These are phyloP conservation scores for Xiphophorus maculatus DNA, from an alignment of 2,113 vertebrate species.

Conservation along the genomic window DNA sequence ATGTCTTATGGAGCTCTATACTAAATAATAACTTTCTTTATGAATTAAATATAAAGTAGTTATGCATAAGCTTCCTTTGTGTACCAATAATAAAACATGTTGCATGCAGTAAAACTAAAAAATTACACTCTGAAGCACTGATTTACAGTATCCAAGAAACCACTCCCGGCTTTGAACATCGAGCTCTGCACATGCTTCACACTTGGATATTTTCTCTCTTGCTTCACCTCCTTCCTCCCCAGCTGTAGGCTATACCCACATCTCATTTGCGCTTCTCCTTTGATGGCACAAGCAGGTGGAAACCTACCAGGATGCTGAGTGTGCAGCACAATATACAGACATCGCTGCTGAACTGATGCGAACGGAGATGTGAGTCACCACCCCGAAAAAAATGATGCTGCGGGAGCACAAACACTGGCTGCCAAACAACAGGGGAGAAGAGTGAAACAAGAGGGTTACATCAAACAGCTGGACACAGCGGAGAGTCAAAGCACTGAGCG, in stretches of 20 bases:
- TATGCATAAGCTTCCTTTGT: not conserved
- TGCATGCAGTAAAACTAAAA: conserved; percentile 9
- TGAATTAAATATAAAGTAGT: conserved; percentile 3
- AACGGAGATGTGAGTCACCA: conserved; percentile 35
- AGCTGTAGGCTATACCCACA: conserved; percentile 55
- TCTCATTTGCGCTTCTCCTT: conserved; percentile 56
- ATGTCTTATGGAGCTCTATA: not conserved
- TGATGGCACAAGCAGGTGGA: conserved; percentile 64
- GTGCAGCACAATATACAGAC: conserved; percentile 34
- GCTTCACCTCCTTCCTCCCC: conserved; percentile 50
- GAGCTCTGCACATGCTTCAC: conserved; percentile 27
- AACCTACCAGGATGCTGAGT: conserved; percentile 56
- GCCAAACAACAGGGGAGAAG: conserved; percentile 21
- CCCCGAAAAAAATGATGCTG: conserved; percentile 37
- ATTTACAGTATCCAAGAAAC: conserved; percentile 50
- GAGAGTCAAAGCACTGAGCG: not conserved
- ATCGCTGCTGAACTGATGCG: conserved; percentile 55
- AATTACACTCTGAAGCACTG: conserved; percentile 28
- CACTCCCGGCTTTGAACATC: conserved; percentile 30
- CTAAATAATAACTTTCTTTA: conserved; percentile 5
- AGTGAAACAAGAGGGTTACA: conserved; percentile 22
- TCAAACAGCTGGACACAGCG: conserved; percentile 45
- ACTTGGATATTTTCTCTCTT: conserved; percentile 40
- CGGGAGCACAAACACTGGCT: conserved; percentile 48
- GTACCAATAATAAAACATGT: conserved; percentile 1